Percentiles rank a stretch among this genome's conserved stretches.
These are phyloP conservation scores for Drosophila quasianomalipes DNA, from an alignment of 2,888 invertebrate genomes.

Conservation along the genomic window DNA sequence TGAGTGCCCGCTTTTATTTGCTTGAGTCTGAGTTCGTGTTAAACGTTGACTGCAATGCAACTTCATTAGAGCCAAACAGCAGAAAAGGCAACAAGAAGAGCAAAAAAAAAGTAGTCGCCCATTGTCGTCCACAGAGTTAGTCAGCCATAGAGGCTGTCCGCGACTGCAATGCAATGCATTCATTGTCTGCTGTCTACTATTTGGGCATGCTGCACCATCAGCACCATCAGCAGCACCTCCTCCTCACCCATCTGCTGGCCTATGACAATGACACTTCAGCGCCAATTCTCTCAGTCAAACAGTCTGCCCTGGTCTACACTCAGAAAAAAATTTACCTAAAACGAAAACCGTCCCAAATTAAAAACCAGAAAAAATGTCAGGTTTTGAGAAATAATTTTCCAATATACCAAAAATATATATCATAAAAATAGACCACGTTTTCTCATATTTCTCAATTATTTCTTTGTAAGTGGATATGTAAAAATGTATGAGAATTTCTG, in stretches of 20 bases:
- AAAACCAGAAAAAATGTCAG: neutral
- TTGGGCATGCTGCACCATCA: slow-evolving; percentile 30
- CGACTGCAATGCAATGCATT: slow-evolving; percentile 35
- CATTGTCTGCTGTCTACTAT: slow-evolving; percentile 39
- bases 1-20: slow-evolving; percentile 41
- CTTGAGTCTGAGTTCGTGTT: slow-evolving; percentile 12
- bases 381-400: too few relatives aligned
- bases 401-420: too few relatives aligned
- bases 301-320: slow-evolving; percentile 44
- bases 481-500: too few relatives aligned
- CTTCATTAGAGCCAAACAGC: slow-evolving; percentile 68
- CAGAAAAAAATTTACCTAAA: neutral
- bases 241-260: slow-evolving; percentile 25
- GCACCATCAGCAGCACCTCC: slow-evolving; percentile 5
- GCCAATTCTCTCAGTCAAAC: slow-evolving; percentile 31
- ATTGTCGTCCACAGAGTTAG: slow-evolving; percentile 60
- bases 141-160: slow-evolving; percentile 48
- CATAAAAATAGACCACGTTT: too few relatives aligned
- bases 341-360: neutral
- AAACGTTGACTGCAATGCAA: slow-evolving; percentile 48
- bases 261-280: slow-evolving; percentile 68
- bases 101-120: slow-evolving; percentile 40
- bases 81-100: slow-evolving; percentile 22
- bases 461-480: too few relatives aligned
- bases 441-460: too few relatives aligned